A percentile compares a stretch with the other conserved stretches of the same genome.
These are phyloP conservation scores for Catocala fraxini DNA, from an alignment of 2,888 invertebrate genomes.

Conservation along the genomic window DNA sequence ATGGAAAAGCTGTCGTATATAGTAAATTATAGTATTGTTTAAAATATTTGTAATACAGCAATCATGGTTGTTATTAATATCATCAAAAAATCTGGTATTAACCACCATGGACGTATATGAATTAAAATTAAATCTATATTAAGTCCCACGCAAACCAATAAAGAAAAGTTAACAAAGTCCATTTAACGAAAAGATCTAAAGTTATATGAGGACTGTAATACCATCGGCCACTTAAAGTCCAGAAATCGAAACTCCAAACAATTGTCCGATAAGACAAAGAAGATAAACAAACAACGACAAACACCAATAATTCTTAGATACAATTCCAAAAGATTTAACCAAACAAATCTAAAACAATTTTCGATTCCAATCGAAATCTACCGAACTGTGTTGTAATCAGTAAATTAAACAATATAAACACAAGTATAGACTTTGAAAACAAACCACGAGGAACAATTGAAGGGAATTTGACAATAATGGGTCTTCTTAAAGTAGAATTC, in stretches of 20 bases:
- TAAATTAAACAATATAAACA: slow-evolving; percentile 53
- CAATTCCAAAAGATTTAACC: slow-evolving; percentile 44
- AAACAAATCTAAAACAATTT: slow-evolving; percentile 53
- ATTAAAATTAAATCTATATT: too few species aligned
- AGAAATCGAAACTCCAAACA: slow-evolving; percentile 17
- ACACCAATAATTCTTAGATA: slow-evolving; percentile 45
- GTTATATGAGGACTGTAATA: slow-evolving; percentile 10
- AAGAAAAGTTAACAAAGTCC: too few species aligned
- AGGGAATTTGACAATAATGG: slow-evolving; percentile 48
- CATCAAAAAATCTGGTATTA: too few species aligned
- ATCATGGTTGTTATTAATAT: too few species aligned
- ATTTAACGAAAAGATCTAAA: neutral
- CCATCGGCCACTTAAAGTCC: neutral
- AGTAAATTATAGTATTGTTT: too few species aligned
- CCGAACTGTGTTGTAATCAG: slow-evolving; percentile 49
- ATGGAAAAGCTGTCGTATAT: too few species aligned
- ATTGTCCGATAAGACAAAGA: slow-evolving; percentile 20
- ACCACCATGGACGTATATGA: too few species aligned
- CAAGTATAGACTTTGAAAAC: slow-evolving; percentile 31
- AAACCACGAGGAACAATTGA: slow-evolving; percentile 45
- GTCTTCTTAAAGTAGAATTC: slow-evolving; percentile 39
- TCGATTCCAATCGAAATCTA: slow-evolving; percentile 48
- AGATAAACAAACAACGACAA: slow-evolving; percentile 36
- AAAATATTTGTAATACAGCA: too few species aligned
- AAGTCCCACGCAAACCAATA: too few species aligned